Evolutionary conservation across 2,797 vertebrate species (phyloP), one percentile per base, ranked within the genome.

Genomic region (Esox lucius): DNA sequence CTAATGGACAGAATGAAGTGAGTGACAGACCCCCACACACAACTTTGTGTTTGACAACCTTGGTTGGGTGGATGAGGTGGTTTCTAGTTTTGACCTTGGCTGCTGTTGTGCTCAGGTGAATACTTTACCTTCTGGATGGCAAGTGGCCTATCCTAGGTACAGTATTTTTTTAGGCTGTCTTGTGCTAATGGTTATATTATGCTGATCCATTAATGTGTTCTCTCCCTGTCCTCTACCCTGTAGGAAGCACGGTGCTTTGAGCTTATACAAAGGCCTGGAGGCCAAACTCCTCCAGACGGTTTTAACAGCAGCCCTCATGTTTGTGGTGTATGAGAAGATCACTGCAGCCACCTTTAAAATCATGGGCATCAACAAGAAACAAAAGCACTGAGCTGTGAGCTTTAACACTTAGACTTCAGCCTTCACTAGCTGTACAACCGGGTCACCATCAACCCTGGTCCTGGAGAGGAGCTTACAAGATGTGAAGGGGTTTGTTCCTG

Each of bases 201-300:
- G 61, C 4, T 17, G 3, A 22, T 24, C 11, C 53, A 56, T 56
- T 0, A 8, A 8, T n/a, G 2, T 56, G 19, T 56, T 56, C 53
- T n/a, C 53, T n/a, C 0, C 51, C 31, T 22, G 35, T 68, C 46
- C 12, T 67, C 59, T 71, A 31, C 15, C 0, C 80, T 49, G 15
- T 86, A 95, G 94, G 82, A 90, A 73, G 64, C 80, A 91, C 0
- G 94, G 94, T 0, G 31, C 87, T 28, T 46, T 91, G 0, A 92
- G 94, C 48, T 78, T 95, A 78, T 95, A 95, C 87, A 95, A 94
- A 90, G 94, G 94, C 71, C 88, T 95, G 84, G 94, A 95, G 89
- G 94, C 94, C 68, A 95, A 95, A 82, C 88, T 95, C 70, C 91
- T 95, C 2, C 94, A 95, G 91, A 95, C 94, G 0, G 93, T 95